phyloP scores from a whole-genome alignment of 2,888 invertebrate genomes.

The Orchesellides sinensis region DNA sequence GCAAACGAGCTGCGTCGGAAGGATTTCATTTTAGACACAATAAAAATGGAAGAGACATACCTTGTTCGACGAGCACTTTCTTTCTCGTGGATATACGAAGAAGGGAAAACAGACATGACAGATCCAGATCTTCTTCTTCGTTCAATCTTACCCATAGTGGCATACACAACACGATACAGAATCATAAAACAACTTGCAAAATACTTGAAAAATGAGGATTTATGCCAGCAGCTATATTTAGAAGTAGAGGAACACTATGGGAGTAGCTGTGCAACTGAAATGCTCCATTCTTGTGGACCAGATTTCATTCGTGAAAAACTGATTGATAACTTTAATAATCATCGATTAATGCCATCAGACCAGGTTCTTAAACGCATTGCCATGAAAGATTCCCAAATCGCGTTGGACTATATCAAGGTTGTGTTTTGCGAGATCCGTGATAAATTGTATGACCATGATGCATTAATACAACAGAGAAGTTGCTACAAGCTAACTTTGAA shows the following conservation, averaged over 20 bases:
- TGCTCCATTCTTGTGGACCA: slow-evolving; percentile 40
- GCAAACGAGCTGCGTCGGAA: slow-evolving; percentile 46
- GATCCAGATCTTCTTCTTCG: slow-evolving; percentile 50
- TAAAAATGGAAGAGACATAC: slow-evolving; percentile 57
- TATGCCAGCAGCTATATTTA: slow-evolving; percentile 43
- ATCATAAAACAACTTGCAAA: slow-evolving; percentile 42
- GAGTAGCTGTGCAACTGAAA: slow-evolving; percentile 40
- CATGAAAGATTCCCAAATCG: slow-evolving; percentile 54
- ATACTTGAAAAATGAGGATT: slow-evolving; percentile 49
- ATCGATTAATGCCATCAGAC: slow-evolving; percentile 50
- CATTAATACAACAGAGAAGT: slow-evolving; percentile 20
- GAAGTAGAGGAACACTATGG: slow-evolving; percentile 54
- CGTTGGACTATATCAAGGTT: slow-evolving; percentile 50
- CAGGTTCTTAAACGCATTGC: slow-evolving; percentile 55
- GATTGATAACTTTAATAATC: slow-evolving; percentile 57
- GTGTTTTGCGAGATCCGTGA: slow-evolving; percentile 47
- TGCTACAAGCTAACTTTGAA: slow-evolving; percentile 23
- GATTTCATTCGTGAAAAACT: slow-evolving; percentile 51
- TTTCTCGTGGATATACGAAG: slow-evolving; percentile 55
- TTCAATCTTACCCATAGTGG: slow-evolving; percentile 35
- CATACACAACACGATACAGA: slow-evolving; percentile 47
- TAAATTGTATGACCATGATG: slow-evolving; percentile 43
- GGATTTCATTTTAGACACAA: slow-evolving; percentile 44
- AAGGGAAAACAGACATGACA: slow-evolving; percentile 47
- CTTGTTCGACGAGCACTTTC: slow-evolving; percentile 45